Conservation (phyloP, 2,888 invertebrate species). For the Zygogramma bicolorata region DNA sequence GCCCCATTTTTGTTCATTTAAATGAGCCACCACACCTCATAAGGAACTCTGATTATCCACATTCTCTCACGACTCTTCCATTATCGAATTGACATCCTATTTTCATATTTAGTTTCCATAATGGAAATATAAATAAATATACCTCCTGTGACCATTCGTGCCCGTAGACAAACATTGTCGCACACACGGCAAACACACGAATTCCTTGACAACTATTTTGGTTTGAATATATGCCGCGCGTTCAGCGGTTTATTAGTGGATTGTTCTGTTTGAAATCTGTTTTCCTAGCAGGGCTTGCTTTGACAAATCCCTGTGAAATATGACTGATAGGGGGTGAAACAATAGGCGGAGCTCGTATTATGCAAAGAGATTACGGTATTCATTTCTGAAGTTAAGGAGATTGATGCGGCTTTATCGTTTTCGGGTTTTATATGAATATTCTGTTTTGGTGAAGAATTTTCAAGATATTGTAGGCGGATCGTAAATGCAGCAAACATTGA, state of each 20-base stretch:
- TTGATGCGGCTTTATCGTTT: too few relatives aligned
- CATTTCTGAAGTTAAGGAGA: too few relatives aligned
- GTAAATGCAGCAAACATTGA: too few relatives aligned
- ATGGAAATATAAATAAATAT: background rate
- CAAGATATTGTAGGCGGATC: too few relatives aligned
- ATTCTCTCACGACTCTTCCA: too few relatives aligned
- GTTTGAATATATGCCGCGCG: background rate
- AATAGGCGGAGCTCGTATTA: background rate
- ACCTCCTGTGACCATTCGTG: background rate
- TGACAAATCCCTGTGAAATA: background rate
- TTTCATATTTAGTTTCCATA: background rate
- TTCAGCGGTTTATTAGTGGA: background rate
- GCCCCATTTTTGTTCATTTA: too few relatives aligned
- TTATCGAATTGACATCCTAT: background rate
- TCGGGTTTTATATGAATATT: too few relatives aligned
- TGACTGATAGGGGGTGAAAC: background rate
- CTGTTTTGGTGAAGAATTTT: too few relatives aligned
- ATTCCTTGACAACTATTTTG: background rate
- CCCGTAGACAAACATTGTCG: background rate
- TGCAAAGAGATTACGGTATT: too few relatives aligned
- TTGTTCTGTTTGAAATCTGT: background rate
- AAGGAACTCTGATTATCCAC: too few relatives aligned
- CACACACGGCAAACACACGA: background rate
- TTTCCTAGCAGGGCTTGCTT: background rate
- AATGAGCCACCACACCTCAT: too few relatives aligned